These are phyloP conservation scores for Paratilapia polleni DNA, from an alignment of 2,113 vertebrate species.

Conservation along the genomic window DNA sequence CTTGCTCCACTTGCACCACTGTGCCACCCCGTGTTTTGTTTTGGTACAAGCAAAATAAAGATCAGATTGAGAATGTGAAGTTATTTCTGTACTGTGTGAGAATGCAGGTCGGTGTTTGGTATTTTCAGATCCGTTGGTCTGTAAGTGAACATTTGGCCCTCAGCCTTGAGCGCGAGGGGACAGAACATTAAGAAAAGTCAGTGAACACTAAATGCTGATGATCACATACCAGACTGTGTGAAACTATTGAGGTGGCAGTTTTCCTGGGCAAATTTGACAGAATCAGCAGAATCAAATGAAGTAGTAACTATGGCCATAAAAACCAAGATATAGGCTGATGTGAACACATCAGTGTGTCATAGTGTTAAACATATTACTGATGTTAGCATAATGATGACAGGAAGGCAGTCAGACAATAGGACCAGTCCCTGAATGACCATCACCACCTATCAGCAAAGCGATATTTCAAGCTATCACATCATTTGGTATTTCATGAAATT, in stretches of 20 bases:
- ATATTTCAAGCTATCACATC: too few species aligned
- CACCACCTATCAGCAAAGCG: too few species aligned
- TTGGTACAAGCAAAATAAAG: conserved; percentile 50
- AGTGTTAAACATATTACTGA: neutral
- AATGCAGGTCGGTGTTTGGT: neutral
- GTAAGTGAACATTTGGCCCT: neutral
- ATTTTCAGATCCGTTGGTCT: neutral
- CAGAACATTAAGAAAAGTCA: neutral
- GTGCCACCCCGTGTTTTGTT: conserved; percentile 11
- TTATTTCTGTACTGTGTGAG: neutral
- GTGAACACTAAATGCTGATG: neutral
- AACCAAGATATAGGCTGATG: too few species aligned
- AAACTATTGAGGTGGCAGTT: neutral
- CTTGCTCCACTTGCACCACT: neutral
- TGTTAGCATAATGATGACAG: neutral
- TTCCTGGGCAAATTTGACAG: neutral
- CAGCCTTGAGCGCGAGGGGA: neutral
- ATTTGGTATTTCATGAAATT: accelerated
- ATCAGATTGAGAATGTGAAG: conserved; percentile 19
- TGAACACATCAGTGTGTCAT: too few species aligned
- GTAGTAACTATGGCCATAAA: too few species aligned
- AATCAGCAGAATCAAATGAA: neutral
- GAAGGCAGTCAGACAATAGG: neutral
- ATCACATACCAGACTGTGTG: neutral
- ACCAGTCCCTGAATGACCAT: accelerated